Percentiles rank a stretch among this genome's conserved stretches.
Conservation (phyloP, 2,888 invertebrate species). For the Lamellibrachia satsuma region DNA sequence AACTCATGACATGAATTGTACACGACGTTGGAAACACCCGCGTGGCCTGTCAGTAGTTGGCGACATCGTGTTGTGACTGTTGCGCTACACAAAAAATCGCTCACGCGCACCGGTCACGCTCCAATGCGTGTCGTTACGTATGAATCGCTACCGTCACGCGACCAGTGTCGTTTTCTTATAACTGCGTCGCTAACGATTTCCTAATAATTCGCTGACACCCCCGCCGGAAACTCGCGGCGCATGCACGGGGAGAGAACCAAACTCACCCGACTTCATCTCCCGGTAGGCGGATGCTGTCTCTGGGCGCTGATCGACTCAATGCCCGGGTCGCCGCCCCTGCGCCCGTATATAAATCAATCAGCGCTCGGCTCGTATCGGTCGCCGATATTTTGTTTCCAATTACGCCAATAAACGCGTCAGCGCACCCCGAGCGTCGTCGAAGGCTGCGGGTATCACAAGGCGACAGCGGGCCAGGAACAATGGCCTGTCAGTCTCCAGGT, state of each 20-base stretch:
- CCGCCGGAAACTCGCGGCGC: background rate
- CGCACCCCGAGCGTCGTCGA: background rate
- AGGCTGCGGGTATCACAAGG: background rate
- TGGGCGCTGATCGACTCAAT: background rate
- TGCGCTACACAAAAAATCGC: background rate
- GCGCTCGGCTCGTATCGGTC: background rate
- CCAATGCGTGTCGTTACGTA: background rate
- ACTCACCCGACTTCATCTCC: constrained; percentile 11
- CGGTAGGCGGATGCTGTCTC: background rate
- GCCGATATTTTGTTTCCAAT: background rate
- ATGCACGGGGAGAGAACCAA: background rate
- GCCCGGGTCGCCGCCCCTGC: background rate
- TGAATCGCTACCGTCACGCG: background rate
- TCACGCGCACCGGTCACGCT: background rate
- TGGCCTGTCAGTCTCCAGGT: background rate
- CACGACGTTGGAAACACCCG: background rate
- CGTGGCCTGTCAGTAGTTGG: background rate
- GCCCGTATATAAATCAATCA: constrained; percentile 17
- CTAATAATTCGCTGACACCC: background rate
- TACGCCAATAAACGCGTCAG: constrained; percentile 17
- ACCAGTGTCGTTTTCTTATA: background rate
- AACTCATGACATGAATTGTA: background rate
- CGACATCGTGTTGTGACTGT: background rate
- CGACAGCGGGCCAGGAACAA: background rate
- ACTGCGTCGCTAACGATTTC: constrained; percentile 13